Evolutionary conservation across 2,797 vertebrate genomes (phyloP), one percentile per base, ranked within the genome.

Genomic region (Austrolebias charrua): DNA sequence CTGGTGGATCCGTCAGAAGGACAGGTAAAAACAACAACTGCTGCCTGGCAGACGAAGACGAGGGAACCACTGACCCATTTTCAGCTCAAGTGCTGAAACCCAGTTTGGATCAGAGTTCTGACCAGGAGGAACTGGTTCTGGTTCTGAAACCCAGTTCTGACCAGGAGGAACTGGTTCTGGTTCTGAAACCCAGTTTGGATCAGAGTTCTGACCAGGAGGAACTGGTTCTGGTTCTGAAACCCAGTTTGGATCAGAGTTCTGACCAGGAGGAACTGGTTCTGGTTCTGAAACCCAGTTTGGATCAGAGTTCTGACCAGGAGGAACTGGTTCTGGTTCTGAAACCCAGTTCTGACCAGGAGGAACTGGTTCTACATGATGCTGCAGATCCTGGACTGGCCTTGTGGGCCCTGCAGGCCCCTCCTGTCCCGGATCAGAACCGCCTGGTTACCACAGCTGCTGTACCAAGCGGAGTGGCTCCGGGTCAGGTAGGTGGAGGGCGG

Each of bases 391-490:
- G 92, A 93, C 9, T 62, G 78, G 1, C 79, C 83, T 5, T 75
- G 60, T 0, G 47, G 0, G 1, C 62, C 70, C 38, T 51, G 70
- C 7, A 70, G 38, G 2, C 52, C 60, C 6, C 16, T 69, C 55
- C 60, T 82, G 85, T 93, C 88, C 49, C 89, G 89, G 24, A 93
- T 58, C 55, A 93, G 82, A 2, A 93, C 89, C 0, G 90, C 83
- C 73, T 89, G 89, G 85, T 93, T 93, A 3, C 92, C 92, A 4
- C 88, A 85, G 72, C 79, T 82, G 68, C 95, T 94, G 90, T 97
- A 98, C 93, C 95, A 95, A 80, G 91, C 80, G 2, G 95, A 98
- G 29, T 92, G 93, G 69, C 95, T 96, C 42, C 96, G 91, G 86
- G 74, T 94, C 73, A 99, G 93, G 89, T 97, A 98, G 0, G 92